Evolutionary conservation across 1,140 invertebrate species (phyloP).

Genomic region (Lethrus apterus): DNA sequence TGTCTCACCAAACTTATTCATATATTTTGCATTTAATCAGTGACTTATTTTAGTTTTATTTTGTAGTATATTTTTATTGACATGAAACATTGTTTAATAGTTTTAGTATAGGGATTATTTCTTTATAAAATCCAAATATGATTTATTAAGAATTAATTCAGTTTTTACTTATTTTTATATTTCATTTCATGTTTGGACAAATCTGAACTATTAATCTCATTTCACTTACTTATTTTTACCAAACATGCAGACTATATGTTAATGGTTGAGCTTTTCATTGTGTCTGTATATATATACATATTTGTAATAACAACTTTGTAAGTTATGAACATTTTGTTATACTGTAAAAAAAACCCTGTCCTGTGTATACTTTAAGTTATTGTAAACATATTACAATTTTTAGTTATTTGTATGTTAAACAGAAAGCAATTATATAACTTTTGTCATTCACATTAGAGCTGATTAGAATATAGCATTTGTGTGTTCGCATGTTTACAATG

Average conservation of each 20-base stretch:
- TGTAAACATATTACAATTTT: slow-evolving; percentile 12
- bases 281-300: too few relatives aligned
- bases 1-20: too few relatives aligned
- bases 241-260: background rate
- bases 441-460: slow-evolving; percentile 22
- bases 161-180: background rate
- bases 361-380: slow-evolving; percentile 11
- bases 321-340: slow-evolving; percentile 11
- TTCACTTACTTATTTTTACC: background rate
- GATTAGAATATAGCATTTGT: slow-evolving; percentile 29
- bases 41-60: too few relatives aligned
- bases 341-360: slow-evolving; percentile 8
- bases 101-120: too few relatives aligned
- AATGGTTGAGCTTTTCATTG: too few relatives aligned
- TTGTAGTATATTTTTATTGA: too few relatives aligned
- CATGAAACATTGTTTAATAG: too few relatives aligned
- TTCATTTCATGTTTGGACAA: background rate
- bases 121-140: too few relatives aligned
- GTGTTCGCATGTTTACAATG: slow-evolving; percentile 33
- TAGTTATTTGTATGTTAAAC: slow-evolving; percentile 20
- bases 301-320: too few relatives aligned
- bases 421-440: slow-evolving; percentile 14
- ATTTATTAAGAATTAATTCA: background rate
- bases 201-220: background rate
- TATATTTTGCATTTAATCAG: too few relatives aligned